These are phyloP conservation scores for Octodonta nipae DNA, from an alignment of 2,888 invertebrate genomes.

Conservation along the genomic window DNA sequence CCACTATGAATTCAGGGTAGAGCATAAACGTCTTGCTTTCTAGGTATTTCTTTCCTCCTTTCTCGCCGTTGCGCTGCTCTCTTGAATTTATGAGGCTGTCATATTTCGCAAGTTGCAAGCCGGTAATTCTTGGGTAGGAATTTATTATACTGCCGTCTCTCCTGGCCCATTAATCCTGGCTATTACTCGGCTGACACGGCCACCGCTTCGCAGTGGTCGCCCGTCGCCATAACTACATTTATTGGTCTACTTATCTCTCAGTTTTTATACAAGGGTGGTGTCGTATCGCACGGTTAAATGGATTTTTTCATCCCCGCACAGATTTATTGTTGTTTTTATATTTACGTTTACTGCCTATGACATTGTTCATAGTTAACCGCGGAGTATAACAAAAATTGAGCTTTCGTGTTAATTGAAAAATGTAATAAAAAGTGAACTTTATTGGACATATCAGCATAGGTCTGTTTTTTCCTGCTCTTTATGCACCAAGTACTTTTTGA, in stretches of 20 bases:
- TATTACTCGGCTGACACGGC: conserved; percentile 24
- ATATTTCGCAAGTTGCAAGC: conserved; percentile 47
- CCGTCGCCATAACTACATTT: conserved; percentile 14
- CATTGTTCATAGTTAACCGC: too few species aligned
- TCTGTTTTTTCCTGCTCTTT: too few species aligned
- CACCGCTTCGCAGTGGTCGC: conserved; percentile 20
- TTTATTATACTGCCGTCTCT: conserved; percentile 44
- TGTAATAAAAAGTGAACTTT: too few species aligned
- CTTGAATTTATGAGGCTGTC: conserved; percentile 44
- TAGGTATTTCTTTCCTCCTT: conserved; percentile 2
- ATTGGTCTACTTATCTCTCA: conserved; percentile 12
- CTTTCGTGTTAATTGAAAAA: too few species aligned
- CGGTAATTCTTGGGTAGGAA: conserved; percentile 46
- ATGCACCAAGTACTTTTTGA: too few species aligned
- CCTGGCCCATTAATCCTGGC: conserved; percentile 35
- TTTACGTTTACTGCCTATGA: too few species aligned
- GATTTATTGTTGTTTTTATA: too few species aligned
- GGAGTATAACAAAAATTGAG: too few species aligned
- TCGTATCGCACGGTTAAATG: conserved; percentile 9
- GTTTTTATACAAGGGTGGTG: conserved; percentile 10
- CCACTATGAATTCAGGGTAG: too few species aligned
- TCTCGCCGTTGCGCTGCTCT: conserved; percentile 1
- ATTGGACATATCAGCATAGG: too few species aligned
- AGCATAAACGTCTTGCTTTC: too few species aligned
- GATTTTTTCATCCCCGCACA: too few species aligned